Evolutionary conservation across 1,140 invertebrate genomes (phyloP).

Genomic region (Penaeus japonicus): DNA sequence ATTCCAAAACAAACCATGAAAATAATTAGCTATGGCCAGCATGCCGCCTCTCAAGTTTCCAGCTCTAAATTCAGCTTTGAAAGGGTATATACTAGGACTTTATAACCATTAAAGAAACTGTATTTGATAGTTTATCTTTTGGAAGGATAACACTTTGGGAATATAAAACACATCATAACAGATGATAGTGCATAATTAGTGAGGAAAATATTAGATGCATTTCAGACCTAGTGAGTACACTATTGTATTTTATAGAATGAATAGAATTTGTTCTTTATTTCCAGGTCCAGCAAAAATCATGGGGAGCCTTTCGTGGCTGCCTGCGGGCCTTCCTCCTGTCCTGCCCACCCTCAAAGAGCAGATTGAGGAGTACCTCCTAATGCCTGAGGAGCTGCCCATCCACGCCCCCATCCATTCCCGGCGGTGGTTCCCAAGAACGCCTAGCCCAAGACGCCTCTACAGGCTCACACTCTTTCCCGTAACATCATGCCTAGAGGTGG

Average conservation of each 20-base stretch:
- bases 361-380: slow-evolving; percentile 39
- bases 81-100: too few relatives aligned
- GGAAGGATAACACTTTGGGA: too few relatives aligned
- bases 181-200: too few relatives aligned
- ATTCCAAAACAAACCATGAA: too few relatives aligned
- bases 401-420: slow-evolving; percentile 28
- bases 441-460: slow-evolving; percentile 67
- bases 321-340: slow-evolving; percentile 26
- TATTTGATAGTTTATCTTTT: too few relatives aligned
- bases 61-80: too few relatives aligned
- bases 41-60: too few relatives aligned
- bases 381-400: slow-evolving; percentile 39
- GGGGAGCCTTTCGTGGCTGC: slow-evolving; percentile 1
- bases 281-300: neutral
- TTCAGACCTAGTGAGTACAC: neutral
- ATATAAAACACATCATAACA: neutral
- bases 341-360: slow-evolving; percentile 34
- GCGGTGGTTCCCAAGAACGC: slow-evolving; percentile 47
- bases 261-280: neutral
- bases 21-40: too few relatives aligned
- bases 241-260: neutral
- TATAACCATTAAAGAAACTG: too few relatives aligned
- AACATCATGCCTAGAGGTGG: slow-evolving; percentile 67
- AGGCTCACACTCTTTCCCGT: slow-evolving; percentile 66
- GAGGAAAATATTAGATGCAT: neutral